Conservation (phyloP, 2,113 vertebrate species). For the Pelusios castaneus region DNA sequence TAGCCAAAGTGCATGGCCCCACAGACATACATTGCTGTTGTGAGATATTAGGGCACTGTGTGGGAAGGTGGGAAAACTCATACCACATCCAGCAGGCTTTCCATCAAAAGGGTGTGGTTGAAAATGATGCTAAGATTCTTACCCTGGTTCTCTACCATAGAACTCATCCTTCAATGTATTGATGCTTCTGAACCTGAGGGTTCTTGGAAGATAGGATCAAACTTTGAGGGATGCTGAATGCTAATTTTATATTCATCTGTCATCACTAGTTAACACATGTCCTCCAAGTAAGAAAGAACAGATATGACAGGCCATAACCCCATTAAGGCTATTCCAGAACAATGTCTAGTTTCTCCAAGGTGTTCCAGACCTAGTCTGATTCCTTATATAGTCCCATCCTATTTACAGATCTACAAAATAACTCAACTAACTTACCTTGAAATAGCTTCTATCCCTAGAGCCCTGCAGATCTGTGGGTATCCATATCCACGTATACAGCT, state of each 20-base stretch:
- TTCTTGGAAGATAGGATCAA: neutral
- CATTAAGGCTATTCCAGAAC: neutral
- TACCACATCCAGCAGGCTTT: neutral
- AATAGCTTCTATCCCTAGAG: neutral
- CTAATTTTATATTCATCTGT: neutral
- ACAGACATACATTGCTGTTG: neutral
- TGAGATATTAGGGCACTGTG: no score
- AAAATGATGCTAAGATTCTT: neutral
- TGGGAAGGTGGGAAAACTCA: neutral
- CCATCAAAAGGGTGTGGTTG: neutral
- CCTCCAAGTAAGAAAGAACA: neutral
- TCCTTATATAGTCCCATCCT: neutral
- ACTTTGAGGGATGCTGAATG: neutral
- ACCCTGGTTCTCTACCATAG: neutral
- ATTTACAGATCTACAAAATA: neutral
- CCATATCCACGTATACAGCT: no score
- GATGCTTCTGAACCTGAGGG: neutral
- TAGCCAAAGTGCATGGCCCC: neutral
- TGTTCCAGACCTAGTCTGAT: neutral
- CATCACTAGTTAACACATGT: slow-evolving; percentile 38
- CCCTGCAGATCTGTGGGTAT: no score
- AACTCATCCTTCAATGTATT: neutral
- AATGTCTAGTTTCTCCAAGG: neutral
- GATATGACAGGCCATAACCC: neutral
- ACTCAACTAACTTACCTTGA: neutral